phyloP scores from a whole-genome alignment of 2,888 invertebrate genomes.

The Sinotaia quadrata region DNA sequence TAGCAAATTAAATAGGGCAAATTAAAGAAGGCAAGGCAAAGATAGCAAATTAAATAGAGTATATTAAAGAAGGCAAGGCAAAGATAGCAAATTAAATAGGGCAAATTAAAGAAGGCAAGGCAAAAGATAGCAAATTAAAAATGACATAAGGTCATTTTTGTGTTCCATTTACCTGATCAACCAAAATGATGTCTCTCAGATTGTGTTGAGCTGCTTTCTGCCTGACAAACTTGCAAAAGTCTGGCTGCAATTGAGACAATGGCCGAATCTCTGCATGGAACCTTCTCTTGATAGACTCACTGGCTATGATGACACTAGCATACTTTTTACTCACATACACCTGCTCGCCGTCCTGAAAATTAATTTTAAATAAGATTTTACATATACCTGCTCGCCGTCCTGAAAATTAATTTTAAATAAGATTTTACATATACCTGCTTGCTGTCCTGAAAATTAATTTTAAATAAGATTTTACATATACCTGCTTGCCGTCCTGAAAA shows the following conservation, averaged over 20 bases:
- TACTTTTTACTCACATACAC: slow-evolving; percentile 50
- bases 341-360: slow-evolving; percentile 27
- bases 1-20: no score
- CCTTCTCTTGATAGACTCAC: slow-evolving; percentile 40
- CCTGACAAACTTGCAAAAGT: slow-evolving; percentile 44
- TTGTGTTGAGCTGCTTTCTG: slow-evolving; percentile 27
- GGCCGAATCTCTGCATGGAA: slow-evolving; percentile 44
- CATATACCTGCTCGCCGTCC: slow-evolving; percentile 39
- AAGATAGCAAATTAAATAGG: no score
- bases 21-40: no score
- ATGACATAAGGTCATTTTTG: no score
- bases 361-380: no score
- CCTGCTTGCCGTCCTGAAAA: slow-evolving; percentile 32
- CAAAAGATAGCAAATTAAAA: no score
- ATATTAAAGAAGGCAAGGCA: no score
- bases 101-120: no score
- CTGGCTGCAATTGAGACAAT: slow-evolving; percentile 44
- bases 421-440: slow-evolving; percentile 46
- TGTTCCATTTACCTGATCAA: slow-evolving; percentile 47
- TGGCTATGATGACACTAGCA: slow-evolving; percentile 38
- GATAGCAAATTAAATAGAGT: no score
- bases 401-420: no score
- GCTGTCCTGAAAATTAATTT: background rate
- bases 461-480: no score
- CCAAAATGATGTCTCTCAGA: slow-evolving; percentile 45